Evolutionary conservation across 2,797 vertebrate genomes (phyloP), one percentile per base, ranked within the genome.

Genomic region (Acanthurus tractus): DNA sequence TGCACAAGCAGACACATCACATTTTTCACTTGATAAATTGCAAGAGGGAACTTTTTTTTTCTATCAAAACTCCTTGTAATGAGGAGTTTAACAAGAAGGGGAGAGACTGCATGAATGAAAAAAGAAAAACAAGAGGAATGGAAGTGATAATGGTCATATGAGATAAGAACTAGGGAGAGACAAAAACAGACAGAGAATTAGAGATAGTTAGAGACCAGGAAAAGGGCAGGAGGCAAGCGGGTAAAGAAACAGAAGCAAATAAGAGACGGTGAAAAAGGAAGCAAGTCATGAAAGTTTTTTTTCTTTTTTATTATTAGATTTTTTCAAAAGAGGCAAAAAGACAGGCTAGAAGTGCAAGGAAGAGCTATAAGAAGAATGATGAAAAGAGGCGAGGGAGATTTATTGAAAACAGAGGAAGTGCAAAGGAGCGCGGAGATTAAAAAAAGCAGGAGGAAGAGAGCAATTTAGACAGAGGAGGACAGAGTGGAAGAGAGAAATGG

Each of bases 121-220:
- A 55, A 40, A 59, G 34, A 57, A 17, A 63, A 40, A 53, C 36
- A 68, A 15, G n/a, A 65, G 45, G 34, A 29, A 63, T 40, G 52
- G 57, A 61, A 53, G 52, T 70, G 74, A 79, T 82, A 78, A 69
- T 53, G 46, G 45, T 48, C 38, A 23, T 57, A 81, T 82, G 72
- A 88, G 73, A 69, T 83, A 79, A 86, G 20, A 38, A 70, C 40
- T 50, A 63, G 78, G 49, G n/a, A 61, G 56, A 85, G 69, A 56
- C 38, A 67, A 70, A 63, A 34, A 71, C 29, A 48, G 72, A 76
- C 59, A 71, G 49, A 70, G 58, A 86, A 82, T 74, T 75, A 75
- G 50, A 74, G 64, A 82, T 66, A 78, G 45, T 70, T 42, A 61
- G 22, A 45, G 66, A 73, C n/a, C 53, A n/a, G 8, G 55, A 69